Conservation (phyloP, 2,888 invertebrate genomes). For the Polylopha cassiicola region DNA sequence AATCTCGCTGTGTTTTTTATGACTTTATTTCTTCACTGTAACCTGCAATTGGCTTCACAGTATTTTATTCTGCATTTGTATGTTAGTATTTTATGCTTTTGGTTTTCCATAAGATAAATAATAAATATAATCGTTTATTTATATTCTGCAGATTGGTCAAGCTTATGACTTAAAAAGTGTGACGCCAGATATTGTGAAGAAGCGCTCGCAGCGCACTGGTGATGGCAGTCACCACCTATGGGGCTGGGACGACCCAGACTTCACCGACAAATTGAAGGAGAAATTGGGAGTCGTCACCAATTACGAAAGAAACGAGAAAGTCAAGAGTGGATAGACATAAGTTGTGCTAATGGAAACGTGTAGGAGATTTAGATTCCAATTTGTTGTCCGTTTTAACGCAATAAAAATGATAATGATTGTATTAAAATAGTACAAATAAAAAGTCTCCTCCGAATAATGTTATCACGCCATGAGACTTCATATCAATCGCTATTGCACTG, state of each 20-base stretch:
- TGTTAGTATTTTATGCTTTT: too few species aligned
- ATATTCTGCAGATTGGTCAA: conserved; percentile 78
- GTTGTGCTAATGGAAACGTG: neutral
- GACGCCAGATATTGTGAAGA: conserved; percentile 78
- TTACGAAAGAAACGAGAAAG: conserved; percentile 38
- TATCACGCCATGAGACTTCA: too few species aligned
- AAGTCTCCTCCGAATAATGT: too few species aligned
- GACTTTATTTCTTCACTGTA: too few species aligned
- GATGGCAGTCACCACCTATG: conserved; percentile 82
- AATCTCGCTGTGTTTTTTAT: too few species aligned
- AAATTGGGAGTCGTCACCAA: conserved; percentile 47
- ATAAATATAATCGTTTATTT: conserved; percentile 3
- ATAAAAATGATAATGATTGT: too few species aligned
- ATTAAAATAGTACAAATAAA: too few species aligned
- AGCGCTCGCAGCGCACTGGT: conserved; percentile 80
- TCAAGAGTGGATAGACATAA: conserved; percentile 29
- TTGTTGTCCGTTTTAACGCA: too few species aligned
- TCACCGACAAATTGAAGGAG: conserved; percentile 64
- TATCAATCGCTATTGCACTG: too few species aligned
- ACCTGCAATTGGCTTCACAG: neutral
- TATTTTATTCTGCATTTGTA: neutral
- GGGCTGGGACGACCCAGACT: conserved; percentile 84
- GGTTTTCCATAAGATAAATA: too few species aligned
- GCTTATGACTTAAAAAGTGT: conserved; percentile 87
- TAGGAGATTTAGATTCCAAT: too few species aligned